phyloP scores from a whole-genome alignment of 2,113 vertebrate genomes.

The Zapornia atra region DNA sequence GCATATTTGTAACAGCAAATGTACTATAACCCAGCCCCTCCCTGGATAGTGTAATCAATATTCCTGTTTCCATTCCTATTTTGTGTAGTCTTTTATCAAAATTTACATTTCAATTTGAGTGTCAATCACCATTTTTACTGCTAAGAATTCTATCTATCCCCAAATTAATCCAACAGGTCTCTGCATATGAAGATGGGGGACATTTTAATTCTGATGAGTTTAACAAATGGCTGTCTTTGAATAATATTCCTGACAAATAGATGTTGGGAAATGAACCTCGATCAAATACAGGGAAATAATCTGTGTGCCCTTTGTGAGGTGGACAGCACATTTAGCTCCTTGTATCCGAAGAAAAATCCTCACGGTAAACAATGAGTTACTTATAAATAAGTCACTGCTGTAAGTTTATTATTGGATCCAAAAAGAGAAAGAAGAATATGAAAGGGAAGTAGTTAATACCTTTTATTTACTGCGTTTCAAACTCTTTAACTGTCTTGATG shows the following conservation, averaged over 20 bases:
- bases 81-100: background rate
- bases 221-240: background rate
- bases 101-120: background rate
- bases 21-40: background rate
- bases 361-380: background rate
- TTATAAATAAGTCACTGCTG: background rate
- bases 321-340: background rate
- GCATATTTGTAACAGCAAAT: background rate
- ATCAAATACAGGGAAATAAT: background rate
- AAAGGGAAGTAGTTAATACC: background rate
- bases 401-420: background rate
- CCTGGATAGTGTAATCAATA: background rate
- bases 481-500: background rate
- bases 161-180: background rate
- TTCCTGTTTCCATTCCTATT: background rate
- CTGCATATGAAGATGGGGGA: background rate
- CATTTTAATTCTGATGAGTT: background rate
- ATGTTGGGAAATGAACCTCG: background rate
- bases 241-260: background rate
- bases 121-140: background rate
- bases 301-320: background rate
- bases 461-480: background rate
- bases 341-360: background rate
- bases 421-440: background rate
- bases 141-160: background rate